Base-by-base conservation (phyloP, 2,113 vertebrate genomes). In the Tachycineta bicolor region DNA sequence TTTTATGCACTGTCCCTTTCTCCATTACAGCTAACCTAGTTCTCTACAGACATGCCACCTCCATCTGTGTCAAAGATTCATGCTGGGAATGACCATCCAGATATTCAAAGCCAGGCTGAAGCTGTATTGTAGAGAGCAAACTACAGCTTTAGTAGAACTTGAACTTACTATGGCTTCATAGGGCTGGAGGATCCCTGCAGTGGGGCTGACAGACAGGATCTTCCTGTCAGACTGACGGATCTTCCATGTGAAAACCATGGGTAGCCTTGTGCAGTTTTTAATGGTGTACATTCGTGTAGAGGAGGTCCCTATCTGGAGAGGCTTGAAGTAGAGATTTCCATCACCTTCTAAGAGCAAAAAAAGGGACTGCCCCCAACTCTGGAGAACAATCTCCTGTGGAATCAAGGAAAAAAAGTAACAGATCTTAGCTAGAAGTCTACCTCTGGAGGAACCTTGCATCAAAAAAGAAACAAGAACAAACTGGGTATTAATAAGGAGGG, bases 221-320 rank as follows among this genome's bases (percentile, higher is more conserved):
- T 96, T 96, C n/a, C 55, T 92, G 91, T 98, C 95, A 22, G 96
- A 83, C 53, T 97, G 94, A 34, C 58, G 94, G 62, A 99, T 96
- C 94, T 96, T 98, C 99, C 99, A 99, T 18, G 97, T 96, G 84
- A 99, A 99, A 96, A 96, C 64, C 91, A 99, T 86, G 6, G 99
- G 98, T 46, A 99, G 62, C 39, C 97, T 97, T 25, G 98, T 98
- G 55, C 97, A 91, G 93, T 99, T 99, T 94, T 90, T 98, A 91
- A 99, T 97, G 65, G 96, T 93, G 83, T 98, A 98, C 74, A 84
- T 92, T 80, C 93, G 97, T 71, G 97, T 97, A 11, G 98, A 98
- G 37, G 81, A 95, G 44, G 92, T 97, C 44, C 98, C 98, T 91
- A 99, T 79, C n/a, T 87, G 97, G 26, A 98, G 98, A 59, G 99